Conservation (phyloP, 2,113 vertebrate species). For the Lutjanus erythropterus region DNA sequence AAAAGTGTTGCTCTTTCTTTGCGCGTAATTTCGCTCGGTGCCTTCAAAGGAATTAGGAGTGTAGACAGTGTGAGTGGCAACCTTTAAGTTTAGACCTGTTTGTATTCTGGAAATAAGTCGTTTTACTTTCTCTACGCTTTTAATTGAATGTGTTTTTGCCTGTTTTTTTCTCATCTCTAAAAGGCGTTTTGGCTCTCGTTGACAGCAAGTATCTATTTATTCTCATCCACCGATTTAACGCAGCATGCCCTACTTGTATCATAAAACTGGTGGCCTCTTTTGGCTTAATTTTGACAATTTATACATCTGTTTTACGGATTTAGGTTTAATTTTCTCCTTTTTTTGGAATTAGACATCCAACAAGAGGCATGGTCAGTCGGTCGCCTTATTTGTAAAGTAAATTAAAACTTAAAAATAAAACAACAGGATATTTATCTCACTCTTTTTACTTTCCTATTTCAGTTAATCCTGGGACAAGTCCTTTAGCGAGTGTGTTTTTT, state of each 20-base stretch:
- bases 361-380: neutral
- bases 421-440: neutral
- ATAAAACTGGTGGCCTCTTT: neutral
- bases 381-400: neutral
- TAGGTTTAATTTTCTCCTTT: neutral
- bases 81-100: constrained; percentile 36
- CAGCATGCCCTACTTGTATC: neutral
- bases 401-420: neutral
- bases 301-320: neutral
- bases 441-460: neutral
- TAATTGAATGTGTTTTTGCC: neutral
- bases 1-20: constrained; percentile 33
- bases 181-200: neutral
- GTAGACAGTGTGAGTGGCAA: constrained; percentile 20
- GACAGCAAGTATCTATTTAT: neutral
- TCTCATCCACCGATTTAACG: neutral
- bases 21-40: neutral
- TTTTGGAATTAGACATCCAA: neutral
- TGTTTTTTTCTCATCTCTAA: too few species aligned
- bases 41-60: constrained; percentile 20
- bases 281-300: neutral
- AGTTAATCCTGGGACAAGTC: neutral
- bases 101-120: constrained; percentile 13
- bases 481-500: neutral
- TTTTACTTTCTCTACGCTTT: neutral